Percentiles rank a stretch among this genome's conserved stretches.
phyloP scores from a whole-genome alignment of 1,140 invertebrate species.

The Psix sp. region DNA sequence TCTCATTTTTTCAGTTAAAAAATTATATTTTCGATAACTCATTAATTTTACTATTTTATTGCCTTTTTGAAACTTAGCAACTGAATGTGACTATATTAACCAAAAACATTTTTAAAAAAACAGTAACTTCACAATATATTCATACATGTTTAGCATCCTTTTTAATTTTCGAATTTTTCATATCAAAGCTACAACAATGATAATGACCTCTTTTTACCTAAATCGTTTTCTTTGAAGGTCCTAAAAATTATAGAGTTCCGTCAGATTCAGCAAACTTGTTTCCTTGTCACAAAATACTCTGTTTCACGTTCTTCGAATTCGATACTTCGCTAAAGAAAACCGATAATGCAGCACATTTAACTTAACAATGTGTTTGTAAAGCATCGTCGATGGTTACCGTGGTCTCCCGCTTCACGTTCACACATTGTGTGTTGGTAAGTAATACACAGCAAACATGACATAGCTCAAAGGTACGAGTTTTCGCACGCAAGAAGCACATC shows the following conservation, averaged over 20 bases:
- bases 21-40: too few species aligned
- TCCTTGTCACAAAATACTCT: constrained; percentile 3
- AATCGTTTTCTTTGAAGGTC: constrained; percentile 10
- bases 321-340: constrained; percentile 10
- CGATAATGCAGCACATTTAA: constrained; percentile 19
- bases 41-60: too few species aligned
- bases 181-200: constrained; percentile 16
- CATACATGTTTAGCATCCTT: too few species aligned
- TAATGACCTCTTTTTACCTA: constrained; percentile 15
- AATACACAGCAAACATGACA: constrained; percentile 21
- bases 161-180: neutral
- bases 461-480: constrained; percentile 36
- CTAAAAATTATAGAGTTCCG: constrained; percentile 20
- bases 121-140: too few species aligned
- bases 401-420: constrained; percentile 19
- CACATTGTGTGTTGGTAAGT: constrained; percentile 31
- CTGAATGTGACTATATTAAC: too few species aligned
- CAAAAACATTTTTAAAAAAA: too few species aligned
- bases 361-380: constrained; percentile 26
- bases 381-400: constrained; percentile 3
- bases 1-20: too few species aligned
- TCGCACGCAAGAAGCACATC: constrained; percentile 37
- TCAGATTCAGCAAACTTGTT: constrained; percentile 16
- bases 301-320: constrained; percentile 14
- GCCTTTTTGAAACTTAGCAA: too few species aligned